Conservation (phyloP, 1,140 invertebrate genomes). For the Plodia interpunctella region DNA sequence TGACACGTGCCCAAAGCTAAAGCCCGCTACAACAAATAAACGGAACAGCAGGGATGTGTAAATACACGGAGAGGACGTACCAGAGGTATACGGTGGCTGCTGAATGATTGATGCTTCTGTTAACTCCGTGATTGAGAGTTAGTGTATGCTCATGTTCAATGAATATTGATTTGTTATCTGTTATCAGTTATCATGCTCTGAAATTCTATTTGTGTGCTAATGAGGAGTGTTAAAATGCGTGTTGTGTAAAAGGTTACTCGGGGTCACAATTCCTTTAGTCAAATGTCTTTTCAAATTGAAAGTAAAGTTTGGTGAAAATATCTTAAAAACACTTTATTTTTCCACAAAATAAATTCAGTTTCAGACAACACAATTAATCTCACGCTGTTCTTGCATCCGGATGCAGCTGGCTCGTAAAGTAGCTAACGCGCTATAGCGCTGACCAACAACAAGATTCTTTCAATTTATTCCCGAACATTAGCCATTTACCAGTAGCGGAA, state of each 20-base stretch:
- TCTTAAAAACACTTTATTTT: too few relatives aligned
- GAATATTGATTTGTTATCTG: slow-evolving; percentile 4
- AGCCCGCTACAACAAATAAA: slow-evolving; percentile 46
- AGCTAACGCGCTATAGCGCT: slow-evolving; percentile 5
- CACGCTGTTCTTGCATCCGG: slow-evolving; percentile 24
- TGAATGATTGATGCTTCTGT: slow-evolving; percentile 31
- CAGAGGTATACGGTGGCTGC: slow-evolving; percentile 16
- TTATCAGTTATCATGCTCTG: not conserved
- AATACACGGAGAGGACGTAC: slow-evolving; percentile 29
- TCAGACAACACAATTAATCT: too few relatives aligned
- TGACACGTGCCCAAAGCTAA: slow-evolving; percentile 45
- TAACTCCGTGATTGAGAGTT: slow-evolving; percentile 6
- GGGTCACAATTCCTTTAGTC: not conserved
- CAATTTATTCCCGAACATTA: slow-evolving; percentile 6
- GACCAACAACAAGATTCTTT: not conserved
- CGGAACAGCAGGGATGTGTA: slow-evolving; percentile 27
- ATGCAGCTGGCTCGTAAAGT: slow-evolving; percentile 31
- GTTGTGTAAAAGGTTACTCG: not conserved
- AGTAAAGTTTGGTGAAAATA: too few relatives aligned
- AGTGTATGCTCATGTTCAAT: not conserved
- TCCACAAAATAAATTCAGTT: too few relatives aligned
- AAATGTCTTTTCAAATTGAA: too few relatives aligned
- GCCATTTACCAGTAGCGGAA: too few relatives aligned
- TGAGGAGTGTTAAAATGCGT: not conserved
- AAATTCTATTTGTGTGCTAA: not conserved